Conservation (phyloP, 2,888 invertebrate species). For the Oscheius myriophilus region DNA sequence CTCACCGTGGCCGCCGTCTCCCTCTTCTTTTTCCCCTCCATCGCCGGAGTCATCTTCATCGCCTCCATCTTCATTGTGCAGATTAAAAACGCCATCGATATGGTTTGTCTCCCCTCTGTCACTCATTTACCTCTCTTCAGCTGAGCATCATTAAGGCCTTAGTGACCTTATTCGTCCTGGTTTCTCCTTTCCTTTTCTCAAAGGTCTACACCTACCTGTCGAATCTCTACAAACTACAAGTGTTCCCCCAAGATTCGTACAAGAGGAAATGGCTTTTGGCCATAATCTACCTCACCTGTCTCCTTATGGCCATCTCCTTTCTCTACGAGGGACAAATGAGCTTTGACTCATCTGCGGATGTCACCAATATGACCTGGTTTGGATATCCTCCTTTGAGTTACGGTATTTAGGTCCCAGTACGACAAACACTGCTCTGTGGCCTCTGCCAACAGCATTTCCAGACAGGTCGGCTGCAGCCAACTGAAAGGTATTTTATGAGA, state of each 20-base stretch:
- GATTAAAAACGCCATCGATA: conserved; percentile 24
- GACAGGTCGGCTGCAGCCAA: conserved; percentile 56
- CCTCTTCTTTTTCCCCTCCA: conserved; percentile 36
- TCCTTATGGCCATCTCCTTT: conserved; percentile 60
- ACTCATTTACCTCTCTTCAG: conserved; percentile 35
- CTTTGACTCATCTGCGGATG: conserved; percentile 53
- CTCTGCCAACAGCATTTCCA: conserved; percentile 46
- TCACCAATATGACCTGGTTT: conserved; percentile 65
- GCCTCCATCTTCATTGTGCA: conserved; percentile 19
- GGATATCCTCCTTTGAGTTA: background rate
- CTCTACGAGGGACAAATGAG: conserved; percentile 56
- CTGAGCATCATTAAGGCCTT: conserved; percentile 46
- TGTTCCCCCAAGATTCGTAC: conserved; percentile 38
- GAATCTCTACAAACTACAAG: conserved; percentile 49
- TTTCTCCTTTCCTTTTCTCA: conserved; percentile 51
- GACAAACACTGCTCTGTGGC: conserved; percentile 51
- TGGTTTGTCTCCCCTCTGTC: conserved; percentile 16
- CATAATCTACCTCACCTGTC: conserved; percentile 48
- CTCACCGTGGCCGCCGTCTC: conserved; percentile 49
- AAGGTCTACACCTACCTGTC: conserved; percentile 43
- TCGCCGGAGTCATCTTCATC: conserved; percentile 20
- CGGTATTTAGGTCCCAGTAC: conserved; percentile 49
- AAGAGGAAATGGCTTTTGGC: conserved; percentile 51
- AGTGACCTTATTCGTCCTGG: conserved; percentile 53
- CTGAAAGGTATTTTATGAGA: conserved; percentile 49